A percentile compares a stretch with the other conserved stretches of the same genome.
phyloP scores from a whole-genome alignment of 2,113 vertebrate species.

The Cyprinodon brontotheroides region DNA sequence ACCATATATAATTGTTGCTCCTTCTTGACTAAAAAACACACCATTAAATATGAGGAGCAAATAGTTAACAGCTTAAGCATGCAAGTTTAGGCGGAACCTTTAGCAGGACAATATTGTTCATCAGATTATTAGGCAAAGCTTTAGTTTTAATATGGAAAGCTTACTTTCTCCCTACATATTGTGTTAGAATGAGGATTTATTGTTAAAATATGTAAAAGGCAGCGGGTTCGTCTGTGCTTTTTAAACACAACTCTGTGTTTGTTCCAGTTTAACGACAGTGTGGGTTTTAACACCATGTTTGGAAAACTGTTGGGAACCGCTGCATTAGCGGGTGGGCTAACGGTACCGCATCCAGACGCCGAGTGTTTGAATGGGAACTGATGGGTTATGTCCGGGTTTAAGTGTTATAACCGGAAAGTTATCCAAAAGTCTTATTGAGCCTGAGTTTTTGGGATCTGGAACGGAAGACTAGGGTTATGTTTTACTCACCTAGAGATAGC shows the following conservation, averaged over 20 bases:
- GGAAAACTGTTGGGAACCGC: conserved; percentile 47
- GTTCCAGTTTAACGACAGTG: neutral
- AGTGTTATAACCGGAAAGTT: neutral
- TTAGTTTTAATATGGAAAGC: fast-evolving
- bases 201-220: conserved; percentile 71
- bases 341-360: conserved; percentile 1
- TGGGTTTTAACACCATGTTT: neutral
- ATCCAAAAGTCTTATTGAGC: neutral
- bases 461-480: neutral
- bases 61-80: neutral
- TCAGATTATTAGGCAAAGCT: neutral
- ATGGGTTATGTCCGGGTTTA: neutral
- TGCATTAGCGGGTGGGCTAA: conserved; percentile 52
- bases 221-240: conserved; percentile 41
- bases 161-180: neutral
- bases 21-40: too few relatives aligned
- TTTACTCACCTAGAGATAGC: conserved; percentile 41
- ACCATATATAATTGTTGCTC: too few relatives aligned
- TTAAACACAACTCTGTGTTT: neutral
- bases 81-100: neutral
- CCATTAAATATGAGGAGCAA: too few relatives aligned
- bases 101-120: neutral
- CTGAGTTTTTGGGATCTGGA: neutral
- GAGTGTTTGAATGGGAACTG: neutral
- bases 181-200: conserved; percentile 11